A percentile compares a stretch with the other conserved stretches of the same genome.
Conservation (phyloP, 2,888 invertebrate species). For the Lomographa bimaculata region DNA sequence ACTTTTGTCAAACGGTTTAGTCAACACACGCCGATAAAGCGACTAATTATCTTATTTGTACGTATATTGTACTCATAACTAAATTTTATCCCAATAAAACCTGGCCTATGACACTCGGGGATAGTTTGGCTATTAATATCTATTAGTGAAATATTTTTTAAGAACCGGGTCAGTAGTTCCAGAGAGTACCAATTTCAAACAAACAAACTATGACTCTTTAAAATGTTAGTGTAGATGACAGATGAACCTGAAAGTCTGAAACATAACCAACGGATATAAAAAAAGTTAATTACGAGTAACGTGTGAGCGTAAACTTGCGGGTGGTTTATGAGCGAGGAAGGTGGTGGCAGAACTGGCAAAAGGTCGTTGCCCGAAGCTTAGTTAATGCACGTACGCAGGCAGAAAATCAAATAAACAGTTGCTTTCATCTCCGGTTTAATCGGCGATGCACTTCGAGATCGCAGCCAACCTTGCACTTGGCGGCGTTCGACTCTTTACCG, state of each 20-base stretch:
- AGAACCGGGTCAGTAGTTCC: too few relatives aligned
- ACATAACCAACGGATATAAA: conserved; percentile 35
- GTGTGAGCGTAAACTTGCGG: conserved; percentile 39
- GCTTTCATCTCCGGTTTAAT: conserved; percentile 77
- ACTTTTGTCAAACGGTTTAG: too few relatives aligned
- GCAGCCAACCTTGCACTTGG: conserved; percentile 73
- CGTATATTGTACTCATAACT: too few relatives aligned
- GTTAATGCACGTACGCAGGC: conserved; percentile 62
- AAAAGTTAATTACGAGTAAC: conserved; percentile 36
- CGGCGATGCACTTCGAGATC: conserved; percentile 73
- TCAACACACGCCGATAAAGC: too few relatives aligned
- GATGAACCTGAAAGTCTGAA: conserved; percentile 23
- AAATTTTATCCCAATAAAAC: too few relatives aligned
- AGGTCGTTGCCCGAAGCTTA: conserved; percentile 63
- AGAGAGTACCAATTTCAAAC: too few relatives aligned
- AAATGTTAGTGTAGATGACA: too few relatives aligned
- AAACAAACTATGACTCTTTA: too few relatives aligned
- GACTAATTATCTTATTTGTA: too few relatives aligned
- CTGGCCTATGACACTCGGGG: too few relatives aligned
- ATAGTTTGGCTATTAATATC: too few relatives aligned
- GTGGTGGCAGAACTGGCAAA: conserved; percentile 31
- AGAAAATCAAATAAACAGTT: conserved; percentile 79
- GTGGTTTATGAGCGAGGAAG: conserved; percentile 51
- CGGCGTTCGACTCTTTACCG: conserved; percentile 57
- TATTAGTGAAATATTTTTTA: too few relatives aligned